Evolutionary conservation across 2,113 vertebrate species (phyloP), one percentile per base, ranked within the genome.

Genomic region (Eublepharis macularius): DNA sequence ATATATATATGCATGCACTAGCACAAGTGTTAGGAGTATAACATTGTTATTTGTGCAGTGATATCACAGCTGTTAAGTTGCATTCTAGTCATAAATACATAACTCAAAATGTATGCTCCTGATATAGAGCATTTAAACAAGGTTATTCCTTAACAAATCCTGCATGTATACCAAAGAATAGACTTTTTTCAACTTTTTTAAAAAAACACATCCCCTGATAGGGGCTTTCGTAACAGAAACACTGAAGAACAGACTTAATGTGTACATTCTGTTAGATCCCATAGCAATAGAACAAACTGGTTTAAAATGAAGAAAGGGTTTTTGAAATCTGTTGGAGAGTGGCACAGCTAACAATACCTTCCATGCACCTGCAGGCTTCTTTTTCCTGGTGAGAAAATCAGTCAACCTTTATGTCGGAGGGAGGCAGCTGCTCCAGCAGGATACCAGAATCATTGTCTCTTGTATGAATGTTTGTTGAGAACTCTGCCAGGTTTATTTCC

Each of bases 291-390:
- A 72, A 36, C 32, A 49, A 72, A 45, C 29, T 43, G 2, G 14
- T 79, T 79, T 60, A 60, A 49, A 63, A 72, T 60, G 49, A 85
- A 72, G 36, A 85, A 60, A 47, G 24, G 76, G 41, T 13, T 73
- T 85, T 85, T 85, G 69, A 85, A 76, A 85, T 80, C 68, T 73
- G 68, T 73, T 39, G 66, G 76, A 78, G 49, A 79, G 19, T 45
- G 39, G 21, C 51, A 74, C 70, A 75, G 70, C 32, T 63, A 83
- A 63, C 19, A 45, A 45, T 63, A 32, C 29, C 72, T 60, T 45
- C 76, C 60, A 21, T 8, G 36, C 19, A 79, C 49, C 76, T 73
- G 83, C 74, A 84, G 57, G 45, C 24, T 68, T 63, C 29, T 70
- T 79, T 60, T 72, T 43, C 66, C 29, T 63, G 66, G 51, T 54